Conservation (phyloP, 2,113 vertebrate species). For the Choloepus hoffmanni region DNA sequence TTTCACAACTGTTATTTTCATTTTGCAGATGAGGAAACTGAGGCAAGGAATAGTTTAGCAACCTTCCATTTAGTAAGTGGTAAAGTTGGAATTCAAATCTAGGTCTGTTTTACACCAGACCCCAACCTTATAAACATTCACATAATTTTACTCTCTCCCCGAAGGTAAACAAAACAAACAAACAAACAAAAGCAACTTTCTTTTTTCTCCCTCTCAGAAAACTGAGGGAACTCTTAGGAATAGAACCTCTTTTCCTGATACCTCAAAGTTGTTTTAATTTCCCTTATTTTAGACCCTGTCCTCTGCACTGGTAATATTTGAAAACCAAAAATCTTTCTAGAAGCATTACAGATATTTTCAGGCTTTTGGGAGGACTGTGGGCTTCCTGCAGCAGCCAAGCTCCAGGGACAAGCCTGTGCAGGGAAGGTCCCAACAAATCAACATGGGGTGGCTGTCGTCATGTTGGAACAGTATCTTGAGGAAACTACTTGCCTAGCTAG, state of each 20-base stretch:
- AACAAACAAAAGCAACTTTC: neutral
- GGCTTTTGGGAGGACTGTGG: neutral
- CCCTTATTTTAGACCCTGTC: neutral
- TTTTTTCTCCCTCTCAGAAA: conserved; percentile 13
- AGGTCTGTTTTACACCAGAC: neutral
- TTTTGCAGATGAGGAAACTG: conserved; percentile 17
- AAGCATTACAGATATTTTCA: conserved; percentile 22
- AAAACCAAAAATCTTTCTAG: conserved; percentile 51
- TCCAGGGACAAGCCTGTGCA: neutral
- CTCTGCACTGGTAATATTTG: conserved; percentile 51
- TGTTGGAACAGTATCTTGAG: conserved; percentile 22
- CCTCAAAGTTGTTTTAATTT: conserved; percentile 42
- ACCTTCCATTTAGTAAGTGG: conserved; percentile 6
- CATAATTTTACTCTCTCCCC: neutral
- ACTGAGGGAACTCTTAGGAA: conserved; percentile 4
- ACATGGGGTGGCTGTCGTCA: neutral
- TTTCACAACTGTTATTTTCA: neutral
- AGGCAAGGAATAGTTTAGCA: conserved; percentile 22
- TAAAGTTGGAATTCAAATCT: conserved; percentile 45
- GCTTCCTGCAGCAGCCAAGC: neutral
- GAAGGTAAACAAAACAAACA: neutral
- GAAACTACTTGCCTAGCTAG: conserved; percentile 32
- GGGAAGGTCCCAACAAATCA: neutral
- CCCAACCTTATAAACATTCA: neutral
- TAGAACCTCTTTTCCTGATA: conserved; percentile 17